Conservation (phyloP, 2,797 vertebrate species). For the Pseudomugil tenellus region DNA sequence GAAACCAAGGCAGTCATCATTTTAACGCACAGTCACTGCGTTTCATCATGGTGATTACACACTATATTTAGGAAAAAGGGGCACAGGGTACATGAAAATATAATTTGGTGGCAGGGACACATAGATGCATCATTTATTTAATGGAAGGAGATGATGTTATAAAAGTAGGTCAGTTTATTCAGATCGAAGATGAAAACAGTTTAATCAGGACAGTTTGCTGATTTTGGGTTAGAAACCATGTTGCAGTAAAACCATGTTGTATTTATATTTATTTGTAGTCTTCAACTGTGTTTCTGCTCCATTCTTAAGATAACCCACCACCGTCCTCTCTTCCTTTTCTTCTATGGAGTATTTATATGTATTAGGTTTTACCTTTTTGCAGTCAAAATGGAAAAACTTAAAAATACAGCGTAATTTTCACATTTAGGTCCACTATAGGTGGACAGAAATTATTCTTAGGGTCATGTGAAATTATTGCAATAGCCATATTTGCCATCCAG, state of each 20-base stretch:
- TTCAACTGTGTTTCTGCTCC: not conserved
- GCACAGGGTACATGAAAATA: slow-evolving; percentile 29
- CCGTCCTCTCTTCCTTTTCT: not conserved
- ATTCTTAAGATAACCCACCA: not conserved
- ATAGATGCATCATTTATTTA: slow-evolving; percentile 30
- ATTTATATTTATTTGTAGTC: not conserved
- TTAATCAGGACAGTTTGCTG: not conserved
- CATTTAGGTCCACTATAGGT: not conserved
- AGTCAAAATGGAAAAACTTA: too few species aligned
- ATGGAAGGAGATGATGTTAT: slow-evolving; percentile 39
- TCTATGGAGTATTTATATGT: not conserved
- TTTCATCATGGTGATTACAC: slow-evolving; percentile 37
- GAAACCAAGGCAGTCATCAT: slow-evolving; percentile 2
- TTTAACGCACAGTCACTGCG: not conserved
- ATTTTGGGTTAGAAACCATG: not conserved
- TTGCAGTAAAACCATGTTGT: not conserved
- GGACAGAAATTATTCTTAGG: not conserved
- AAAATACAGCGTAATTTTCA: too few species aligned
- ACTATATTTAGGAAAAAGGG: slow-evolving; percentile 41
- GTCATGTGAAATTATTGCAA: not conserved
- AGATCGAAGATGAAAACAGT: not conserved
- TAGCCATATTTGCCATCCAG: not conserved
- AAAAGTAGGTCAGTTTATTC: not conserved
- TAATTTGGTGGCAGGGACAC: slow-evolving; percentile 34
- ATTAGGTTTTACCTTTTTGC: not conserved